Base-by-base conservation (phyloP, 2,888 invertebrate species). In the Ochropacha duplaris region DNA sequence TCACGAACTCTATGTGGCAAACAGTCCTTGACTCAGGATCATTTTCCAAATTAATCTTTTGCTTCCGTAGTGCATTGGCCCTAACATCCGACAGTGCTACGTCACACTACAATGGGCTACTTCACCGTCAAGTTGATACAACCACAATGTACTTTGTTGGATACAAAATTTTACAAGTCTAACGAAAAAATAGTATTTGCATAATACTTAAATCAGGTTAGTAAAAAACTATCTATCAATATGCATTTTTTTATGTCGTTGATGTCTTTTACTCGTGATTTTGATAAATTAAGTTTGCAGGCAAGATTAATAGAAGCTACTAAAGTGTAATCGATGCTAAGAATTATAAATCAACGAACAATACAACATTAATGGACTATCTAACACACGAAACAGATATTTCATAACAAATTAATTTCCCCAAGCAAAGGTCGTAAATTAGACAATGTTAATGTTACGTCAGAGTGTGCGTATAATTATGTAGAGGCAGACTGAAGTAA, bases 381-480 rank as follows among this genome's bases (percentile, higher is more conserved):
- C 39, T 44, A 19, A 2, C 44, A 44, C 19, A 19, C 1, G 19
- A 9, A 44, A 19, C n/a, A 31, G 12, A 19, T 52, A 52, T 52
- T 52, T 52, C 50, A 8, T 26, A 50, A 50, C 26, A 50, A 26
- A 50, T 24, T 50, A 14, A 50, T 50, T 24, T 50, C 50, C 50
- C 26, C 24, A 50, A 24, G 50, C 50, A 28, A 50, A 16, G 28
- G 34, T 52, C 57, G 66, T 52, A 54, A 61, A 58, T 49, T 5
- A 50, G 14, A 54, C 22, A 16, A 28, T 67, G 59, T 62, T 58
- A 56, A 62, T 54, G 66, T 71, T 69, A 73, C 70, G 68, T 68
- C 68, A 65, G 67, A 65, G 69, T 73, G 70, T 66, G 70, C 65
- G 66, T 63, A 61, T 62, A 64, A 68, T 69, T 70, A 44, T 58